Base-by-base conservation (phyloP, 2,888 invertebrate species). In the Falcaria lacertinaria region DNA sequence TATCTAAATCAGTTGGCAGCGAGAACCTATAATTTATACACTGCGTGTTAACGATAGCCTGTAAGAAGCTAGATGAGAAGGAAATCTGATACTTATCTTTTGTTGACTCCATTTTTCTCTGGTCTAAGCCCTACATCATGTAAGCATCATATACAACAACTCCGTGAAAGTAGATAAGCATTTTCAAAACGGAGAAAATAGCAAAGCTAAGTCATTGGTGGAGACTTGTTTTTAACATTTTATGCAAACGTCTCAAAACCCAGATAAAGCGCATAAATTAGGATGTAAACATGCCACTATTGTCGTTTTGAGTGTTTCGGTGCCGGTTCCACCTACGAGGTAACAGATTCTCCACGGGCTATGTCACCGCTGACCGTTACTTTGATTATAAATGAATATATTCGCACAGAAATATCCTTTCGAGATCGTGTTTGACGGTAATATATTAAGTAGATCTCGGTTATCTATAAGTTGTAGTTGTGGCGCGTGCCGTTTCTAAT, bases 401-500 rank as follows among this genome's bases (percentile, higher is more conserved):
- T 45, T 56, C 66, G 66, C 46, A 52, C 51, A 52, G 59, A 64
- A 70, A 73, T 59, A 62, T 74, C 69, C 70, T 77, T 74, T 71
- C 50, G 58, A 68, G 62, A 79, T 73, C 78, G 49, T 54, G 69
- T 70, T 72, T 60, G 56, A 61, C 28, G 52, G 64, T 64, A 55
- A 48, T 61, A 54, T 59, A 64, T 60, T 66, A 69, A 68, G 68
- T 71, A 54, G 66, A 59, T 57, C 65, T 60, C 46, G 47, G 53
- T 45, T 41, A 60, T 60, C 58, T 58, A 58, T 64, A 55, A 52
- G 45, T 46, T 41, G 59, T 54, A 60, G 44, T 44, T 47, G 51
- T 62, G 72, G 67, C 70, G 70, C 68, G 74, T 79, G 74, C 74
- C 64, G 80, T 74, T 80, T 84, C 71, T 79, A 75, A 82, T 84